Evolutionary conservation across 2,888 invertebrate species (phyloP), one percentile per base, ranked within the genome.

Genomic region (Rhimphoctona megacephalus): DNA sequence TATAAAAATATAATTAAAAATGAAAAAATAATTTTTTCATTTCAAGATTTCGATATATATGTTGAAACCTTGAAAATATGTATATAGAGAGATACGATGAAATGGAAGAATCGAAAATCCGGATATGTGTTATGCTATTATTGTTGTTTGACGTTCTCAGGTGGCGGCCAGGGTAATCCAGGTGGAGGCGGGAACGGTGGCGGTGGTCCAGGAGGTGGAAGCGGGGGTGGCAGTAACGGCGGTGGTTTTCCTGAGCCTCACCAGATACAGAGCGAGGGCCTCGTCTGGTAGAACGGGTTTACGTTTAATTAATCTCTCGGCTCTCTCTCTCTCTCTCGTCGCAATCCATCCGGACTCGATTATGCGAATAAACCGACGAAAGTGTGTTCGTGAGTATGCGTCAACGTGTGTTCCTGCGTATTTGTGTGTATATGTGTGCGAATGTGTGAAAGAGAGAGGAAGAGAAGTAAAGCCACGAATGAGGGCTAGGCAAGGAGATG

Each of bases 221-320:
- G 96, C 86, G 96, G 97, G 90, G 92, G 95, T 84, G 96, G 97
- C 78, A 96, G 97, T 88, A 96, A 97, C 90, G 92, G 95, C 85
- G 96, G 97, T 79, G 96, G 97, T 88, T 97, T 97, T 91, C 97
- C 97, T 72, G 97, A 97, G 94, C 96, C 96, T 90, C 96, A 96
- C 94, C 96, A 96, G 95, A 95, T 96, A 95, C 96, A 96, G 93
- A 97, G 96, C 94, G 97, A 97, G 94, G 96, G 96, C 81, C 95
- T 97, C 92, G 97, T 97, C 95, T 97, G 97, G 97, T 97, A 96
- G 95, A 95, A 95, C 91, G 91, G 91, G 92, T 92, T 92, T 92
- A 90, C 87, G 88, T 92, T 91, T 92, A 92, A 93, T 92, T 92
- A 90, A 91, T 92, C 90, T 90, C 83, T 81, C 84, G 85, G 87